Conservation (phyloP, 2,113 vertebrate genomes). For the Noctilio leporinus region DNA sequence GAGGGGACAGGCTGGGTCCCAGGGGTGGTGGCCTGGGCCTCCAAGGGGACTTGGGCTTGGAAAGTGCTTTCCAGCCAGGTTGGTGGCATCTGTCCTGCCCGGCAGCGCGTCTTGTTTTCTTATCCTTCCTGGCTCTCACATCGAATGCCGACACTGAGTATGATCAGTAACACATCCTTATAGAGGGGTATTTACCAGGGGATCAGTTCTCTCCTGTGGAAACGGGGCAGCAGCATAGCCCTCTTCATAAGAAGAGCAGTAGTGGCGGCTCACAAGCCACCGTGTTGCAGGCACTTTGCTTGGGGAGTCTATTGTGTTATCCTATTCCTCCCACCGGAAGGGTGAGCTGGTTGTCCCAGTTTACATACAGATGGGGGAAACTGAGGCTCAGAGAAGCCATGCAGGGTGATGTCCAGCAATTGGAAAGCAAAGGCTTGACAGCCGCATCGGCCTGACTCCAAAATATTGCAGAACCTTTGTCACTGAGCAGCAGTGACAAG, state of each 20-base stretch:
- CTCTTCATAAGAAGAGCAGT: not conserved
- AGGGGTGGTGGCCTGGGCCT: no score
- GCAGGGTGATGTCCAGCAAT: not conserved
- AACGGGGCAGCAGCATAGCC: accelerated
- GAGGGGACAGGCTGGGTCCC: not conserved
- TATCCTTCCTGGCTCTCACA: not conserved
- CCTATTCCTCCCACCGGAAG: not conserved
- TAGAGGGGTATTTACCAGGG: not conserved
- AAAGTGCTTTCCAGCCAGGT: not conserved
- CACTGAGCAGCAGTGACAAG: not conserved
- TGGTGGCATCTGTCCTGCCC: not conserved
- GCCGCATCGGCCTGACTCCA: not conserved
- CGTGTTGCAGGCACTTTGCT: not conserved
- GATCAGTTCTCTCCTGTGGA: not conserved
- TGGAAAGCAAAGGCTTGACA: not conserved
- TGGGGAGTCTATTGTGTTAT: not conserved
- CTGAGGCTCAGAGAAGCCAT: not conserved
- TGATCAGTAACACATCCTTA: not conserved
- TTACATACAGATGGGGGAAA: not conserved
- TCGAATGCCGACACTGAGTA: not conserved
- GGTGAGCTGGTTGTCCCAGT: not conserved
- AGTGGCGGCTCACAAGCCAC: not conserved
- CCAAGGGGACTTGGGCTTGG: not conserved
- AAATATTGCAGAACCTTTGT: not conserved
- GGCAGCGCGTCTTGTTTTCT: accelerated